Conservation (phyloP, 2,888 invertebrate genomes). For the Protophormia terraenovae region DNA sequence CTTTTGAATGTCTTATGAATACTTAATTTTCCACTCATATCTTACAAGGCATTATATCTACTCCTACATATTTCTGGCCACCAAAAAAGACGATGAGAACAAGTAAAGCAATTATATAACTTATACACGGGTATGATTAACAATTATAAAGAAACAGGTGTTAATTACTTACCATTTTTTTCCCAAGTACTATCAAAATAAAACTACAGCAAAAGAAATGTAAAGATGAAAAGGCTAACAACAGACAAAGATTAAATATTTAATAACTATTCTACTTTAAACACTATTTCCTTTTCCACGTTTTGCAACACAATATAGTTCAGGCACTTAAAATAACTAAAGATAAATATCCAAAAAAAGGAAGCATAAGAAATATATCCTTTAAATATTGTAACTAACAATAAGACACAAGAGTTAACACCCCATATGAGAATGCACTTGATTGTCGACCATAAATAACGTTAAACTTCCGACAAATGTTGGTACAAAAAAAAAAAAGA, state of each 20-base stretch:
- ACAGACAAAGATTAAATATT: constrained; percentile 52
- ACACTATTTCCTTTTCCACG: constrained; percentile 17
- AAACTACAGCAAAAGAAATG: background rate
- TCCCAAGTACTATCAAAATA: background rate
- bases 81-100: background rate
- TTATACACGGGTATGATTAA: constrained; percentile 60
- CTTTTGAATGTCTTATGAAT: constrained; percentile 54
- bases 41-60: background rate
- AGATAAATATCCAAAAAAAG: constrained; percentile 2
- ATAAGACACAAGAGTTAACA: constrained; percentile 62
- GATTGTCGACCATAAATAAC: constrained; percentile 68
- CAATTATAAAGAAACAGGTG: constrained; percentile 66
- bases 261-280: constrained; percentile 32
- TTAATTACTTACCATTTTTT: constrained; percentile 55
- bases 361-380: constrained; percentile 50
- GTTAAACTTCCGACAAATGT: constrained; percentile 66
- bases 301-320: constrained; percentile 9
- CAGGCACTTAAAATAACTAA: constrained; percentile 23
- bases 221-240: constrained; percentile 5
- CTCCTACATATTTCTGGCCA: background rate
- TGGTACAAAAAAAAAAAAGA: background rate
- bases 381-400: constrained; percentile 59
- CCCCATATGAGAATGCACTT: constrained; percentile 67
- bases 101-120: constrained; percentile 41
- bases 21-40: constrained; percentile 36